Conservation (phyloP, 2,888 invertebrate genomes). For the Trachelus stipa region DNA sequence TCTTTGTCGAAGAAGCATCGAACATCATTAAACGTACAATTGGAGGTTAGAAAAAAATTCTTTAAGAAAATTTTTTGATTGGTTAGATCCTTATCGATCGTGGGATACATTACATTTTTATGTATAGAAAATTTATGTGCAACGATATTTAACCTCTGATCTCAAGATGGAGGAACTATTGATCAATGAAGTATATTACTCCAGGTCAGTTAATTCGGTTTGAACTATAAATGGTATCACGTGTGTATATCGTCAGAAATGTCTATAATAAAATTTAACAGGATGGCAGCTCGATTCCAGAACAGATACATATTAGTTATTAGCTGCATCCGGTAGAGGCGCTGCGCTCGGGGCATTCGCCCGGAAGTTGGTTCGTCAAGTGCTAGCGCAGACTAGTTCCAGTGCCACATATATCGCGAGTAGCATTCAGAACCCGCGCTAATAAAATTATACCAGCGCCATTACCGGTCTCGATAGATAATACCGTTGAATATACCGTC, state of each 20-base stretch:
- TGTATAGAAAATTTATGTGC: too few relatives aligned
- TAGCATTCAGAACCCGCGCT: constrained; percentile 39
- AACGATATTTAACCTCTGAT: too few relatives aligned
- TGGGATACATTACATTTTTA: too few relatives aligned
- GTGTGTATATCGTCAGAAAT: not conserved
- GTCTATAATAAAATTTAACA: not conserved
- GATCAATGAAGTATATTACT: too few relatives aligned
- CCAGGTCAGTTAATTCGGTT: too few relatives aligned
- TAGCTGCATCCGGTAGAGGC: constrained; percentile 36
- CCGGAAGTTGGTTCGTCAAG: constrained; percentile 45
- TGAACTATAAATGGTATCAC: too few relatives aligned
- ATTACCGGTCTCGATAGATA: constrained; percentile 9
- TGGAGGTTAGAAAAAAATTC: too few relatives aligned
- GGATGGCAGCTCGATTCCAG: not conserved
- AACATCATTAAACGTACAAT: too few relatives aligned
- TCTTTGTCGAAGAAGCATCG: too few relatives aligned
- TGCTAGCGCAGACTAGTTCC: constrained; percentile 13
- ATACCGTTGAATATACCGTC: constrained; percentile 20
- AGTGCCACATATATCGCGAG: constrained; percentile 22
- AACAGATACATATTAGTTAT: not conserved
- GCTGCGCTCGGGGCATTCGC: constrained; percentile 37
- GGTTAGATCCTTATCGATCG: too few relatives aligned
- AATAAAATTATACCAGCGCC: constrained; percentile 41
- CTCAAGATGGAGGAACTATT: too few relatives aligned
- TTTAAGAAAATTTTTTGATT: too few relatives aligned